Evolutionary conservation across 1,140 invertebrate species (phyloP), one percentile per base, ranked within the genome.

Genomic region (Drosophila erecta): DNA sequence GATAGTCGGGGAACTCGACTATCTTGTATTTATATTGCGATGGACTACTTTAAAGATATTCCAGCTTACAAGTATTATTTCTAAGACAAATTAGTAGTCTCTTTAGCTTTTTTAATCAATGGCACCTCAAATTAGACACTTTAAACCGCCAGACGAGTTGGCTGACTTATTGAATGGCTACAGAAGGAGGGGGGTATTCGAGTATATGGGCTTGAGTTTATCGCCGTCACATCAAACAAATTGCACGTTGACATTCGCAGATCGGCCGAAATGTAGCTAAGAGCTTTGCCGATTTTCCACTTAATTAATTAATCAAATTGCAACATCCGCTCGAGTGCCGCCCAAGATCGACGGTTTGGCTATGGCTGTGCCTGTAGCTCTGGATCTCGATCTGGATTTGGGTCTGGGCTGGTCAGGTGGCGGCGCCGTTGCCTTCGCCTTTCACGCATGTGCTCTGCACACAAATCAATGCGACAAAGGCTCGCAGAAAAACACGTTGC

Each of bases 181-280:
- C 17, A 53, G 30, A 15, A 43, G 62, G 14, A 43, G 55, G 51
- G 55, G 51, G 30, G 35, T 22, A 33, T 46, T 24, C 0, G 33
- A 12, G 35, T 38, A 38, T 38, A 12, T 38, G 30, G 35, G 38
- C 6, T 47, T 38, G 30, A 35, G 38, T 10, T 47, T 69, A 79
- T 51, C 57, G 69, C 50, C 59, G 69, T 70, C 79, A 73, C 61
- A 79, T 66, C 66, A 65, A 79, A 87, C 84, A 87, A 87, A 87
- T 87, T 89, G 84, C 76, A 76, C 79, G 86, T 84, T 87, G 84
- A 87, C 84, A 87, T 89, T 87, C 84, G 79, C 62, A 77, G 76
- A 89, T 76, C 75, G 50, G 22, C 35, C 57, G 50, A 76, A 67
- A 60, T 38, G 62, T 27, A 22, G 47, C 33, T 69, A 69, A 69